Evolutionary conservation across 1,140 invertebrate genomes (phyloP).

Genomic region (Euwallacea similis): DNA sequence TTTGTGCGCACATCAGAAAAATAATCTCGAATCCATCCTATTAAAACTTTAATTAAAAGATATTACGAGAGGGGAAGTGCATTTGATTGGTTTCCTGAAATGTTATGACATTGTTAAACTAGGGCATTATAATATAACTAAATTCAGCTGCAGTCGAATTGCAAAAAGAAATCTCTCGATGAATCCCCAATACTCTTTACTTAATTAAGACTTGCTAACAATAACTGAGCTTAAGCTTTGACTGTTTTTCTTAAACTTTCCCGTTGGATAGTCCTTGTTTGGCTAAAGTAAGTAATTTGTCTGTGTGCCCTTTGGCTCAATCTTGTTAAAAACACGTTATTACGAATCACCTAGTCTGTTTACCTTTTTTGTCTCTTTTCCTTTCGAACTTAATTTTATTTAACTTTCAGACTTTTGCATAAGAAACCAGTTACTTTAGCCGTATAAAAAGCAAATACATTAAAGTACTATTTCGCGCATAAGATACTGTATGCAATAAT

Average conservation of each 20-base stretch:
- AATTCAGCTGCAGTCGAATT: not conserved
- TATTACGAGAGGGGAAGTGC: not conserved
- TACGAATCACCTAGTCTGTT: not conserved
- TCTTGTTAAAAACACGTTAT: slow-evolving; percentile 1
- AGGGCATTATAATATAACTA: not conserved
- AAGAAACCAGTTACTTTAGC: too few species aligned
- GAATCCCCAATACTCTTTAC: not conserved
- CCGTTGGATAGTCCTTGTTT: not conserved
- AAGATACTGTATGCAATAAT: too few species aligned
- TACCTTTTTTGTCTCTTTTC: not conserved
- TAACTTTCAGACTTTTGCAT: not conserved
- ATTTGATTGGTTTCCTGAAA: not conserved
- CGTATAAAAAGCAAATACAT: too few species aligned
- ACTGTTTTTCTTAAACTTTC: slow-evolving; percentile 5
- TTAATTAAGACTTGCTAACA: slow-evolving; percentile 2
- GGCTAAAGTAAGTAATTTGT: slow-evolving; percentile 5
- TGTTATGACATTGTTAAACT: not conserved
- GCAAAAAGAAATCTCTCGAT: not conserved
- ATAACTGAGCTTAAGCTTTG: slow-evolving; percentile 1
- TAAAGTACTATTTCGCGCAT: too few species aligned
- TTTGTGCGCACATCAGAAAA: not conserved
- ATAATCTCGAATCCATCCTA: not conserved
- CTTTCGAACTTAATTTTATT: not conserved
- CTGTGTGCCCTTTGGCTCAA: slow-evolving; percentile 2
- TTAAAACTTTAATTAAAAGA: slow-evolving; percentile 5